Percentiles rank a stretch among this genome's conserved stretches.
These are phyloP conservation scores for Agelastica alni DNA, from an alignment of 2,888 invertebrate genomes.

Conservation along the genomic window DNA sequence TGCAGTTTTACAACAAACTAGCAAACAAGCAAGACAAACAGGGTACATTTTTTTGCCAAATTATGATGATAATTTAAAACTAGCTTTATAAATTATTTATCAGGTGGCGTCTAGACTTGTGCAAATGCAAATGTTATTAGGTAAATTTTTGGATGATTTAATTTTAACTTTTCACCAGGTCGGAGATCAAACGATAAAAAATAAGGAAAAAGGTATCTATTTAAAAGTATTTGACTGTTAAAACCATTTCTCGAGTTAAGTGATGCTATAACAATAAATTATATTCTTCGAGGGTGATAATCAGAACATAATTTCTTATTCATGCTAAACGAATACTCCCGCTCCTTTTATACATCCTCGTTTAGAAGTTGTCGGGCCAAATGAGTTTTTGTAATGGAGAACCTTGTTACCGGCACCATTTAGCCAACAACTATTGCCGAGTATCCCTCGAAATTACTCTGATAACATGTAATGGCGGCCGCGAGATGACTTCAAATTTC, in stretches of 20 bases:
- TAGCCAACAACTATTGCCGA: constrained; percentile 49
- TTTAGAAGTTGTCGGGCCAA: constrained; percentile 36
- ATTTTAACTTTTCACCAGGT: too few relatives aligned
- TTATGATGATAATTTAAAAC: too few relatives aligned
- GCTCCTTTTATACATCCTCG: constrained; percentile 32
- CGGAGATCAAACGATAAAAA: not conserved
- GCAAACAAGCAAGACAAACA: too few relatives aligned
- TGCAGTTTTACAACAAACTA: too few relatives aligned
- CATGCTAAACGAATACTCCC: constrained; percentile 19
- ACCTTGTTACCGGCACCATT: constrained; percentile 51
- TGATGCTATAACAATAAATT: not conserved
- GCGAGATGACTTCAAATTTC: constrained; percentile 53
- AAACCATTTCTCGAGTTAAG: not conserved
- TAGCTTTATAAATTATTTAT: too few relatives aligned
- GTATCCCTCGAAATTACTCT: constrained; percentile 51
- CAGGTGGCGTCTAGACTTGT: too few relatives aligned
- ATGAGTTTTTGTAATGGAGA: constrained; percentile 49
- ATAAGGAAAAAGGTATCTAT: not conserved
- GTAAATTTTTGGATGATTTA: too few relatives aligned
- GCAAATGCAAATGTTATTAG: too few relatives aligned
- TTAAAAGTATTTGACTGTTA: not conserved
- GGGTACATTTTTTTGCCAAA: too few relatives aligned
- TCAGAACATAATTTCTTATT: constrained; percentile 19
- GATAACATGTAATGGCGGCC: constrained; percentile 53
- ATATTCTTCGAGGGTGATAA: constrained; percentile 7